These are phyloP conservation scores for Scomber japonicus DNA, from an alignment of 2,113 vertebrate species.

Conservation along the genomic window DNA sequence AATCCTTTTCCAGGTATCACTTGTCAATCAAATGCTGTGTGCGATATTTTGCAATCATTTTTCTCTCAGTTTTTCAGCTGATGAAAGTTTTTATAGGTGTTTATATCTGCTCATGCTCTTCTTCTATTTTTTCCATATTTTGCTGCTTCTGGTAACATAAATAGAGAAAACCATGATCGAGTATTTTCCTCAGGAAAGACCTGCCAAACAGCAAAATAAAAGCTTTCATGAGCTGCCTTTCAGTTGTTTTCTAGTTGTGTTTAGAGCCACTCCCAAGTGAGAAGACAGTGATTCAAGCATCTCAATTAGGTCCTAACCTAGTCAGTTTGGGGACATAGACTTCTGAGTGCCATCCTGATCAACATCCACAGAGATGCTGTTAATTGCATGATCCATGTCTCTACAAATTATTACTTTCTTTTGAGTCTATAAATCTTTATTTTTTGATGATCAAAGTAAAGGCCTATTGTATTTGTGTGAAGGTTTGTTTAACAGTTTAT, in stretches of 20 bases:
- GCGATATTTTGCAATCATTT: slow-evolving; percentile 30
- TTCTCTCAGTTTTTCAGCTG: neutral
- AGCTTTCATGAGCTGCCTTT: neutral
- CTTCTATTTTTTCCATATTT: slow-evolving; percentile 13
- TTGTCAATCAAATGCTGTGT: slow-evolving; percentile 39
- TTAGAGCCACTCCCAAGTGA: too few species aligned
- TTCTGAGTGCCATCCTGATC: too few species aligned
- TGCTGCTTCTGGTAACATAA: slow-evolving; percentile 8
- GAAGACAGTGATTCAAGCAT: too few species aligned
- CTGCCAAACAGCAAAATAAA: neutral
- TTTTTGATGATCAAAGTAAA: too few species aligned
- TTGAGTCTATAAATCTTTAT: too few species aligned
- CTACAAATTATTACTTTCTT: neutral
- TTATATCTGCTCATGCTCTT: neutral
- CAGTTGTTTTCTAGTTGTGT: too few species aligned
- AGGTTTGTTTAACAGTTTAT: too few species aligned
- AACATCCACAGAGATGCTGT: too few species aligned
- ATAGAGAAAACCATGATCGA: neutral
- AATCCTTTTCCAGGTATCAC: slow-evolving; percentile 13
- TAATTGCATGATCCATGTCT: too few species aligned
- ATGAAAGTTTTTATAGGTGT: slow-evolving; percentile 3
- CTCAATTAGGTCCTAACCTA: too few species aligned
- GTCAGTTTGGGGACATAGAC: too few species aligned
- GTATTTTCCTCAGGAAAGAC: neutral
- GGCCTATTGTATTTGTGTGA: too few species aligned